Percentiles rank a stretch among this genome's conserved stretches.
Evolutionary conservation across 2,797 vertebrate species (phyloP).

Genomic region (Botia kubotai): DNA sequence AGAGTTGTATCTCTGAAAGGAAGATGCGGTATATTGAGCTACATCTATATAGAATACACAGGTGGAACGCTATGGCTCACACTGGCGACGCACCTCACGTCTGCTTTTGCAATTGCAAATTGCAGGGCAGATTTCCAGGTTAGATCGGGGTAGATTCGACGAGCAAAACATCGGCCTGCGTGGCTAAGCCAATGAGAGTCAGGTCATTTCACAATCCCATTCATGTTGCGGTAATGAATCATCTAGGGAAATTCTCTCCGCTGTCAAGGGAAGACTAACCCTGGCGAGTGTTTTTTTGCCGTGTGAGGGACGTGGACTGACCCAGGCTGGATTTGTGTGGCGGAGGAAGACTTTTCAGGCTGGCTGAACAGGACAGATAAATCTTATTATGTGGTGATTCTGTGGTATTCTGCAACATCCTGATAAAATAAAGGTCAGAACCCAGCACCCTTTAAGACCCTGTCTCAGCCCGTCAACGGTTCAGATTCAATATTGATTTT

Average conservation of each 20-base stretch:
- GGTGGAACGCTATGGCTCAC: background rate
- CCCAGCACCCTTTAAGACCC: slow-evolving; percentile 3
- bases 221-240: background rate
- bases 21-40: background rate
- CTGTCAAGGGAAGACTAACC: background rate
- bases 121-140: background rate
- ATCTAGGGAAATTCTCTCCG: background rate
- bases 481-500: background rate
- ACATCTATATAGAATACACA: background rate
- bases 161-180: too few species aligned
- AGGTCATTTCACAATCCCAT: background rate
- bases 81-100: background rate
- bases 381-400: background rate
- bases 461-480: background rate
- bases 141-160: background rate
- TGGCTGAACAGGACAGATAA: background rate
- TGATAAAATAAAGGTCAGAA: background rate
- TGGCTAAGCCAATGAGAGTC: background rate
- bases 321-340: background rate
- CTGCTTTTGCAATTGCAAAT: background rate
- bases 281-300: too few species aligned
- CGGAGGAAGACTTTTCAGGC: slow-evolving; percentile 9
- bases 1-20: slow-evolving; percentile 47
- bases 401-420: background rate
- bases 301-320: background rate